phyloP scores from a whole-genome alignment of 2,888 invertebrate species.

The Leistus spinibarbis region DNA sequence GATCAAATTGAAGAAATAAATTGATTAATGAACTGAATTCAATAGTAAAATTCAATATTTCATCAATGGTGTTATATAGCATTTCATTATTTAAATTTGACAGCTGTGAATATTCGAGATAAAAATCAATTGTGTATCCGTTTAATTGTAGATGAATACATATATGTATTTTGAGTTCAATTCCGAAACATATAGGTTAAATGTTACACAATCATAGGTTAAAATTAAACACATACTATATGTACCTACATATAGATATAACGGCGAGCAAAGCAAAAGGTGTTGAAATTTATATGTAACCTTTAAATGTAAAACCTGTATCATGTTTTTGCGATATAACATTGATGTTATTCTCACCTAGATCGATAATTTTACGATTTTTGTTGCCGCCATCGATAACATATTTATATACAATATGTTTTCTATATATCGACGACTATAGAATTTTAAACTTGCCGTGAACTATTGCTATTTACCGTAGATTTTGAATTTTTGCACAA shows the following conservation, averaged over 20 bases:
- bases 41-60: too few species aligned
- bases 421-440: too few species aligned
- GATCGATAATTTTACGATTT: neutral
- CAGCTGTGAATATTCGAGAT: neutral
- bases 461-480: too few species aligned
- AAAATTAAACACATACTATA: neutral
- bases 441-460: too few species aligned
- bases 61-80: too few species aligned
- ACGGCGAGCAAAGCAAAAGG: conserved; percentile 14
- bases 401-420: too few species aligned
- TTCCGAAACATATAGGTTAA: conserved; percentile 27
- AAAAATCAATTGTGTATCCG: neutral
- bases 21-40: too few species aligned
- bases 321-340: conserved; percentile 1
- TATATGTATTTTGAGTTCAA: conserved; percentile 24
- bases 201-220: neutral
- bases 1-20: too few species aligned
- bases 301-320: conserved; percentile 28
- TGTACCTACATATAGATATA: neutral
- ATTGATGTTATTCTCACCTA: neutral
- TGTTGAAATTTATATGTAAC: conserved; percentile 36
- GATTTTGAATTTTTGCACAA: too few species aligned
- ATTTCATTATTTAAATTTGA: neutral
- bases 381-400: neutral
- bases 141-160: conserved; percentile 30